A percentile compares a stretch with the other conserved stretches of the same genome.
Evolutionary conservation across 2,113 vertebrate genomes (phyloP).

Genomic region (Polypterus senegalus): DNA sequence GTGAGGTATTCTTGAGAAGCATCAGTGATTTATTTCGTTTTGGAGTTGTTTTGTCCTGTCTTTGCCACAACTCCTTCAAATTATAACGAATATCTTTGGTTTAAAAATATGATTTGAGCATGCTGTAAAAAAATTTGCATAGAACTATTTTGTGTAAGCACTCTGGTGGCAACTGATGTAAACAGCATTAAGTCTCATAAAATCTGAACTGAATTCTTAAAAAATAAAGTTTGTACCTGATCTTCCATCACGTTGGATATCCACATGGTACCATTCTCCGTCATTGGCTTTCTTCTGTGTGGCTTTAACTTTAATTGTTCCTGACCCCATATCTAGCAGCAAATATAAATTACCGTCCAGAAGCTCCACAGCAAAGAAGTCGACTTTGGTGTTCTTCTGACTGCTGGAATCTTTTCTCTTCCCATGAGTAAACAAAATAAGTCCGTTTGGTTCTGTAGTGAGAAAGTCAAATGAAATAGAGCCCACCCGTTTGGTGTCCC

Average conservation of each 20-base stretch:
- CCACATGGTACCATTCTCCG: slow-evolving; percentile 91
- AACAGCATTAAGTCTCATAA: no score
- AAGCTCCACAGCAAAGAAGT: slow-evolving; percentile 92
- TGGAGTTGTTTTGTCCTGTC: no score
- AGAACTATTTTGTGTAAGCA: no score
- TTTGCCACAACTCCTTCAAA: no score
- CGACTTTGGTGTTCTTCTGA: slow-evolving; percentile 90
- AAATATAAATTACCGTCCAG: slow-evolving; percentile 84
- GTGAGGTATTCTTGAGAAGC: no score
- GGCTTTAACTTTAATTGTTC: slow-evolving; percentile 92
- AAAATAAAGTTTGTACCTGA: slow-evolving; percentile 57
- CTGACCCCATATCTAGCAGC: slow-evolving; percentile 92
- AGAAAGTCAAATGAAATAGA: slow-evolving; percentile 96
- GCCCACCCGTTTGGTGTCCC: slow-evolving; percentile 94
- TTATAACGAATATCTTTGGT: no score
- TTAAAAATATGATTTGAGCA: no score
- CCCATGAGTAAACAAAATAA: slow-evolving; percentile 91
- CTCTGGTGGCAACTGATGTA: no score
- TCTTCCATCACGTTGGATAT: slow-evolving; percentile 90
- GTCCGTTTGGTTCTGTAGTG: slow-evolving; percentile 84
- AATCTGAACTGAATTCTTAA: no score
- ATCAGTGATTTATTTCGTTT: no score
- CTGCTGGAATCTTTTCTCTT: slow-evolving; percentile 73
- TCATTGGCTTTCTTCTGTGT: slow-evolving; percentile 91
- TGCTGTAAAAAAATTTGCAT: no score